A percentile compares a stretch with the other conserved stretches of the same genome.
Conservation (phyloP, 1,140 invertebrate genomes). For the Zaprionus inermis region DNA sequence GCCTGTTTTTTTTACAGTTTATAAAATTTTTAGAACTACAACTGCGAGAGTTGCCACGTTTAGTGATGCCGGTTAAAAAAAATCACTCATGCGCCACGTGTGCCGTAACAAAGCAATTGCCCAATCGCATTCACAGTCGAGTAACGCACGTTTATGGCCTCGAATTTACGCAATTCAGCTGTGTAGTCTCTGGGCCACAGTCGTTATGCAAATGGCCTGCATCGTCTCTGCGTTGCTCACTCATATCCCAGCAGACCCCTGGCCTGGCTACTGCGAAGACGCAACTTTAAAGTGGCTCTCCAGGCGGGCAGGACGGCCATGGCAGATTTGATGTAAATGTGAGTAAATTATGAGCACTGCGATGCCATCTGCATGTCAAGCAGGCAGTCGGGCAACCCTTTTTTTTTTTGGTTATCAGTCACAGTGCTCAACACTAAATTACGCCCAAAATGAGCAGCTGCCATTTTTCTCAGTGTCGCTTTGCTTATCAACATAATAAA, state of each 20-base stretch:
- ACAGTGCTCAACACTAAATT: constrained; percentile 63
- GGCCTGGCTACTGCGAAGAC: neutral
- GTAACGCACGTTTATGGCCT: constrained; percentile 32
- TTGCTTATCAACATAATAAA: constrained; percentile 72
- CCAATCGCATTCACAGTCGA: constrained; percentile 32
- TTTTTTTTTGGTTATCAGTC: constrained; percentile 56
- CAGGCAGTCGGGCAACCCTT: constrained; percentile 31
- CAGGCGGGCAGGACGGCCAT: constrained; percentile 3
- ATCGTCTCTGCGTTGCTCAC: too few relatives aligned
- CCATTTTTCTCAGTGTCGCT: constrained; percentile 51
- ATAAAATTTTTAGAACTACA: neutral
- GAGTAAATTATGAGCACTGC: constrained; percentile 49
- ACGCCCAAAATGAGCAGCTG: constrained; percentile 56
- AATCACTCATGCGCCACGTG: constrained; percentile 25
- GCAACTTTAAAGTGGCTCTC: constrained; percentile 27
- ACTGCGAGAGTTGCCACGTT: neutral
- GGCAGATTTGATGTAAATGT: constrained; percentile 56
- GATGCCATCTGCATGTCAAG: constrained; percentile 59
- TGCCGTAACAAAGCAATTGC: constrained; percentile 24
- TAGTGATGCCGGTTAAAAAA: neutral
- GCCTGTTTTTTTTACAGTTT: neutral
- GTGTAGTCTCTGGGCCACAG: neutral
- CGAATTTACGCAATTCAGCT: constrained; percentile 32
- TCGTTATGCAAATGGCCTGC: constrained; percentile 40
- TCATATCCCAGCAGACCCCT: too few relatives aligned